Base-by-base conservation (phyloP, 2,113 vertebrate species). In the Dolichotis patagonum region DNA sequence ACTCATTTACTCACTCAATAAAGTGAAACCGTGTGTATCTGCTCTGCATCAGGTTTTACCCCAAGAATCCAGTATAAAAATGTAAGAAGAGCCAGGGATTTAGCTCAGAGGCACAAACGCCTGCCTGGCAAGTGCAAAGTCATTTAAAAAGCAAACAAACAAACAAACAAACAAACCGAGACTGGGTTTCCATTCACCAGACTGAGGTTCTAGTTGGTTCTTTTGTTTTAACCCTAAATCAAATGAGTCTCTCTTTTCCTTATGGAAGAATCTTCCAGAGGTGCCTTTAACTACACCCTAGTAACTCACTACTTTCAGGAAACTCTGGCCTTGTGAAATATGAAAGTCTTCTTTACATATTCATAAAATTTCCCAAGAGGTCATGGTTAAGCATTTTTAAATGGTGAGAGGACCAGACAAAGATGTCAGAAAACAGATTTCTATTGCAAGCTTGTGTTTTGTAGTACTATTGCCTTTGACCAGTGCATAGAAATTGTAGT, bases 361-460 rank as follows among this genome's bases (percentile, higher is more conserved):
- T 75, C 22, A 73, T 69, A 88, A 88, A 78, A 80, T 32, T 13
- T 32, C 90, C 35, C 14, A 93, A 1, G 73, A 82, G 1, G 35
- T 52, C 8, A 24, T 78, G 54, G 38, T 60, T 97, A 95, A 96
- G 22, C 46, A 89, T 83, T 90, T 89, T 38, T 17, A 89, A 95
- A n/a, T 32, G 28, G 20, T 35, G 84, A 91, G 46, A 63, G 30
- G 67, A 60, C 38, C 69, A 96, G 30, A 73, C 52, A 93, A 58
- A 20, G 11, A 32, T 28, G 4, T 11, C 56, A 8, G 65, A 69
- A 94, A 91, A 80, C 6, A 67, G 28, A 5, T 56, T 91, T 84
- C 84, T 84, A 77, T 92, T 54, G 19, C 1, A 86, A 91, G 14
- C 19, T 35, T 84, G 6, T 62, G 9, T 35, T 85, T 17, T 84